Conservation (phyloP, 2,113 vertebrate genomes). For the Microtus oregoni region DNA sequence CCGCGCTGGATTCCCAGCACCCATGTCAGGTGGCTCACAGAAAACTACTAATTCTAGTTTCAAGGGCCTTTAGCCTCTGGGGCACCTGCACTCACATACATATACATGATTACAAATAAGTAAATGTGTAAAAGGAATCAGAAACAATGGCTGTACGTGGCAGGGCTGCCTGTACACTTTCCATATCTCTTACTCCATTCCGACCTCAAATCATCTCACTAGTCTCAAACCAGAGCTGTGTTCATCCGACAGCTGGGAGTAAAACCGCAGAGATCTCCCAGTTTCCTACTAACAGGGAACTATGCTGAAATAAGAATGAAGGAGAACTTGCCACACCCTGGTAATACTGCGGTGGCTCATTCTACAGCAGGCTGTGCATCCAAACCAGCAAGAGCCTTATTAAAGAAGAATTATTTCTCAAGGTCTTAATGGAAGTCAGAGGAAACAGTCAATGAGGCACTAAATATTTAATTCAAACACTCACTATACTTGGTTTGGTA, state of each 20-base stretch:
- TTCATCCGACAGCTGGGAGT: conserved; percentile 20
- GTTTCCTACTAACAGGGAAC: conserved; percentile 45
- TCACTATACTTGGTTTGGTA: conserved; percentile 66
- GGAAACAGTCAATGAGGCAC: conserved; percentile 84
- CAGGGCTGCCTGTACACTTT: not conserved
- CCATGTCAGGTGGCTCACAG: not conserved
- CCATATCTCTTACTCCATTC: not conserved
- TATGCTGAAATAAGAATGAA: conserved; percentile 36
- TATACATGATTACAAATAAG: not conserved
- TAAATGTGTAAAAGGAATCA: not conserved
- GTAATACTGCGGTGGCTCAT: conserved; percentile 4
- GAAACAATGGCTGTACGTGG: not conserved
- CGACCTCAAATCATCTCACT: conserved; percentile 18
- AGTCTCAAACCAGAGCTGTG: conserved; percentile 8
- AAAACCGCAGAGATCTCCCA: conserved; percentile 56
- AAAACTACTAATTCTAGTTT: not conserved
- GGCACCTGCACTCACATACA: not conserved
- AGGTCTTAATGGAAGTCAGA: conserved; percentile 75
- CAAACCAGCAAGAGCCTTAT: conserved; percentile 65
- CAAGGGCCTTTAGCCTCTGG: not conserved
- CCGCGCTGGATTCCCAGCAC: not conserved
- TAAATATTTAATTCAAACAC: conserved; percentile 82
- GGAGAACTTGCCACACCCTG: not conserved
- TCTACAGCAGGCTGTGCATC: not conserved
- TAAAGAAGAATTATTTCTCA: conserved; percentile 68